Percentiles rank a stretch among this genome's conserved stretches.
These are phyloP conservation scores for Laticauda colubrina DNA, from an alignment of 2,113 vertebrate genomes.

Conservation along the genomic window DNA sequence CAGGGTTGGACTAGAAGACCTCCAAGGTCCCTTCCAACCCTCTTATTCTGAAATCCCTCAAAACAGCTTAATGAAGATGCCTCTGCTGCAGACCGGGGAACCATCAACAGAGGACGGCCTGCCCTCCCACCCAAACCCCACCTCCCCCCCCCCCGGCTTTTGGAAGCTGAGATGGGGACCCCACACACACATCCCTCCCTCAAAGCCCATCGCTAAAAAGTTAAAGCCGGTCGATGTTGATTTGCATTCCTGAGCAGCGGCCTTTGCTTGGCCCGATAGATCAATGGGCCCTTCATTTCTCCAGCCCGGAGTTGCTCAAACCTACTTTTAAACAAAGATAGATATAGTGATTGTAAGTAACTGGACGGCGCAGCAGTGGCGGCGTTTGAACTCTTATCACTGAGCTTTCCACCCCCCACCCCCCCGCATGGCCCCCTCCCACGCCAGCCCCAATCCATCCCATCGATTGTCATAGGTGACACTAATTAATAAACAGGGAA, in stretches of 20 bases:
- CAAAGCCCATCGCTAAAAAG: neutral
- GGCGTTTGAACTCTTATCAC: slow-evolving; percentile 49
- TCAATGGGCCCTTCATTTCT: slow-evolving; percentile 32
- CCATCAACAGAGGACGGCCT: rapidly evolving
- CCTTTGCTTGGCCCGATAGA: neutral
- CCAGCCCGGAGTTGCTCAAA: neutral
- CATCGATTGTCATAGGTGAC: neutral
- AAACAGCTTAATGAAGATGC: neutral
- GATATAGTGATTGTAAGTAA: slow-evolving; percentile 11
- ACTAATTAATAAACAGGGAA: neutral
- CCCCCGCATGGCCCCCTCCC: slow-evolving; percentile 1
- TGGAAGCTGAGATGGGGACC: rapidly evolving
- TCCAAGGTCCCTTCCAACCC: too few relatives aligned
- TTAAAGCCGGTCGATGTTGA: slow-evolving; percentile 37
- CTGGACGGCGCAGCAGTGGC: neutral
- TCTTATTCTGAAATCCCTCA: neutral
- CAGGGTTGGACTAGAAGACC: too few relatives aligned
- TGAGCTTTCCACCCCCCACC: slow-evolving; percentile 30
- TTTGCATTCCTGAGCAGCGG: slow-evolving; percentile 48
- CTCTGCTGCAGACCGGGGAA: rapidly evolving
- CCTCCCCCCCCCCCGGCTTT: neutral
- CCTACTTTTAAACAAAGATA: slow-evolving; percentile 34
- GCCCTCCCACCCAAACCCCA: neutral
- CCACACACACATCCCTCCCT: neutral
- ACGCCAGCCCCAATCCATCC: neutral